Evolutionary conservation across 2,888 invertebrate genomes (phyloP).

Genomic region (Xanthorhoe spadicearia): DNA sequence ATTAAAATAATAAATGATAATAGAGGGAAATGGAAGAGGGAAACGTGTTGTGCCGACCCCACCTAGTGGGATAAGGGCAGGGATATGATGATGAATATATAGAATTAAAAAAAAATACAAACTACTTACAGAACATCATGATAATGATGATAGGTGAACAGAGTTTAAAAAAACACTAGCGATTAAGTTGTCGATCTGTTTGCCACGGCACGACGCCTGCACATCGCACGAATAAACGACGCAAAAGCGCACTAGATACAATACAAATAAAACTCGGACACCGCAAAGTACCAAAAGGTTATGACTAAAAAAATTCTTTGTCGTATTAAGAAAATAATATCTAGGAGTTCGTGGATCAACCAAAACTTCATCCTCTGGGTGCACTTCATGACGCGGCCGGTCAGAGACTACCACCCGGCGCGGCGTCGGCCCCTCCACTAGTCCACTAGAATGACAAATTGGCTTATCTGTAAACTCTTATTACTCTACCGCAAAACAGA

Average conservation of each 20-base stretch:
- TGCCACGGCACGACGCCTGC: neutral
- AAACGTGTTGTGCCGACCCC: too few relatives aligned
- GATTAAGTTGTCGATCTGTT: neutral
- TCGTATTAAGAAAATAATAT: neutral
- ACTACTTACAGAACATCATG: neutral
- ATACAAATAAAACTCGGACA: too few relatives aligned
- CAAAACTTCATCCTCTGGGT: neutral
- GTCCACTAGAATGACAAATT: too few relatives aligned
- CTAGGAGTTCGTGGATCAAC: neutral
- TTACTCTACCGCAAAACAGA: too few relatives aligned
- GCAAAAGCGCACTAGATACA: neutral
- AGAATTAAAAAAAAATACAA: neutral
- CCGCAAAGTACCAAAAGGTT: neutral
- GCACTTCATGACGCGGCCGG: neutral
- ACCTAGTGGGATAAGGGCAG: too few relatives aligned
- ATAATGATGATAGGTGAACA: neutral
- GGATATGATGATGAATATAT: too few relatives aligned
- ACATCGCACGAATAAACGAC: neutral
- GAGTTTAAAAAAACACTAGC: neutral
- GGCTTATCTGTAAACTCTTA: too few relatives aligned
- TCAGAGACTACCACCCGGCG: neutral
- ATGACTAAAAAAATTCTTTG: neutral
- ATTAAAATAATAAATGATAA: too few relatives aligned
- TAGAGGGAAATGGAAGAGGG: too few relatives aligned
- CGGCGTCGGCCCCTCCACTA: too few relatives aligned